Base-by-base conservation (phyloP, 2,888 invertebrate species). In the Patella ulyssiponensis region DNA sequence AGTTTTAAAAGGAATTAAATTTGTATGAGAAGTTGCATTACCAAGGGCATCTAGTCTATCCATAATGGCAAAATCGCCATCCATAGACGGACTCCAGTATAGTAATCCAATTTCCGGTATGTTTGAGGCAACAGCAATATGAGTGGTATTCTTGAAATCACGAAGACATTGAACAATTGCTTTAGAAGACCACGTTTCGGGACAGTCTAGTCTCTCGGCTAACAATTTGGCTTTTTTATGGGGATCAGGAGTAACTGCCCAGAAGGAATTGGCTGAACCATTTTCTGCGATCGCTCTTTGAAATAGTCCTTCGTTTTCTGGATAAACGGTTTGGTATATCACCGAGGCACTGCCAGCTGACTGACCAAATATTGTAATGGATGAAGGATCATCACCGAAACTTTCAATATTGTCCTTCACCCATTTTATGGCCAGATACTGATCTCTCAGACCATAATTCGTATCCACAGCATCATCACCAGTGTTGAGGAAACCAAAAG, bases 401-500 rank as follows among this genome's bases (percentile, higher is more conserved):
- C 78, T 73, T 12, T 73, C 78, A 58, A 84, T 83, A 71, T 88
- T 87, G 14, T 82, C 82, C 52, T 86, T 81, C 2, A 86, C 81
- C 87, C 87, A 88, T 56, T 79, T 44, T 51, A 88, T 64, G 2
- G 87, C 88, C 20, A 82, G 54, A 51, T 82, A 77, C 76, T 87
- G 87, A 75, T 88, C 88, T 81, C 84, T 86, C 11, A 88, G 78
- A 1, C 86, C 88, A 74, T 79, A 79, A 76, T 89, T 89, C 17
- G 88, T 88, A 14, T 82, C 82, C 9, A 84, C 78, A 64, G 79
- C 80, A 11, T 77, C 56, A 74, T 84, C 83, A n/a, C 81, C 80
- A 7, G 86, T 80, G 20, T 83, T 80, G 64, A 89, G 77, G 77
- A 88, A 89, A 27, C 88, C 88, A 9, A 88, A 77, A 1, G 84